A percentile compares a stretch with the other conserved stretches of the same genome.
Evolutionary conservation across 2,888 invertebrate species (phyloP).

Genomic region (Pterostichus madidus): DNA sequence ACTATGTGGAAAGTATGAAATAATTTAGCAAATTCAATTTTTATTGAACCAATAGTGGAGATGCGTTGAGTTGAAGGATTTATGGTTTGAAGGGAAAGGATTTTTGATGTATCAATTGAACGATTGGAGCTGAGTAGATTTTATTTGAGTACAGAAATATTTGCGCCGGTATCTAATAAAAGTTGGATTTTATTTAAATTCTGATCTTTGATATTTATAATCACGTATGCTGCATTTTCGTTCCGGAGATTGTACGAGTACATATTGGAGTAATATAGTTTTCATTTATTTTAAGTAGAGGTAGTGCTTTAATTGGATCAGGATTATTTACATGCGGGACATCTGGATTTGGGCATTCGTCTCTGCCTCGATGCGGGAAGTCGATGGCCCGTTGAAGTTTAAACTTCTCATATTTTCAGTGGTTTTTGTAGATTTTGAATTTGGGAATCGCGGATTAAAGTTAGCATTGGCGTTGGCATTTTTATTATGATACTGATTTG

Average conservation of each 20-base stretch:
- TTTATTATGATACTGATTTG: not conserved
- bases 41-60: not conserved
- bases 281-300: too few species aligned
- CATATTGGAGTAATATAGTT: too few species aligned
- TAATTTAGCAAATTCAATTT: not conserved
- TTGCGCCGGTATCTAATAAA: conserved; percentile 18
- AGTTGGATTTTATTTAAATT: not conserved
- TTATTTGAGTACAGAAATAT: not conserved
- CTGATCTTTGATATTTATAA: too few species aligned
- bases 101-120: not conserved
- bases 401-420: not conserved
- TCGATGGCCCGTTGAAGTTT: not conserved
- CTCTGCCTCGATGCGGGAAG: not conserved
- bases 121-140: not conserved
- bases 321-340: not conserved
- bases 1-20: conserved; percentile 1
- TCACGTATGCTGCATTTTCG: too few species aligned
- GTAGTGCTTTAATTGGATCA: not conserved
- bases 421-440: not conserved
- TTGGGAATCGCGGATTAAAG: not conserved
- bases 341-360: not conserved
- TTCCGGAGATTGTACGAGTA: too few species aligned
- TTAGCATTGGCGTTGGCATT: too few species aligned
- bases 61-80: not conserved
- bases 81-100: not conserved